Evolutionary conservation across 2,113 vertebrate genomes (phyloP).

Genomic region (Cyrtonyx montezumae): DNA sequence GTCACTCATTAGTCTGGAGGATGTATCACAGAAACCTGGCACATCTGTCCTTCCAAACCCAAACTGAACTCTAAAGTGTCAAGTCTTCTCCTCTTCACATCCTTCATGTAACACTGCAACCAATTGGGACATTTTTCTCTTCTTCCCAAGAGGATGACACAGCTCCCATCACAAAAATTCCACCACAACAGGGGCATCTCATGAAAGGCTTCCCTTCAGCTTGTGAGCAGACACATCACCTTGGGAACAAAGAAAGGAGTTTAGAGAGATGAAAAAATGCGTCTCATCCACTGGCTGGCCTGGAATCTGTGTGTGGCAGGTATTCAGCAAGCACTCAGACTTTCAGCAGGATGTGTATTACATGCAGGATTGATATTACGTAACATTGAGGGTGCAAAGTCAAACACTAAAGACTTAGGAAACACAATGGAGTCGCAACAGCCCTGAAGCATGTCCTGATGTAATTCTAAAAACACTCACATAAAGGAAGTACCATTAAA

Average conservation of each 20-base stretch:
- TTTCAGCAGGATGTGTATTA: not conserved
- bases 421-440: not conserved
- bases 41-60: not conserved
- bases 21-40: not conserved
- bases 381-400: not conserved
- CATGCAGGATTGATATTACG: not conserved
- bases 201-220: not conserved
- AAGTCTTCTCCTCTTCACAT: not conserved
- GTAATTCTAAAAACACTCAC: not conserved
- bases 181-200: no score
- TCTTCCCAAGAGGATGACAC: not conserved
- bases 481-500: not conserved
- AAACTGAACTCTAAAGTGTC: not conserved
- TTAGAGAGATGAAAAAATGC: not conserved
- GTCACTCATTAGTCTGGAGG: no score
- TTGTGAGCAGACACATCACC: fast-evolving
- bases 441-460: not conserved
- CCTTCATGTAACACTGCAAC: not conserved
- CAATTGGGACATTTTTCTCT: not conserved
- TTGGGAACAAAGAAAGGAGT: fast-evolving
- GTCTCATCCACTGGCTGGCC: not conserved
- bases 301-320: not conserved
- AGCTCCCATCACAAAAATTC: not conserved
- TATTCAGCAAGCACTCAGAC: not conserved
- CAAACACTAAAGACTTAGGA: not conserved